These are phyloP conservation scores for Papilio elwesi DNA, from an alignment of 2,888 invertebrate species.

Conservation along the genomic window DNA sequence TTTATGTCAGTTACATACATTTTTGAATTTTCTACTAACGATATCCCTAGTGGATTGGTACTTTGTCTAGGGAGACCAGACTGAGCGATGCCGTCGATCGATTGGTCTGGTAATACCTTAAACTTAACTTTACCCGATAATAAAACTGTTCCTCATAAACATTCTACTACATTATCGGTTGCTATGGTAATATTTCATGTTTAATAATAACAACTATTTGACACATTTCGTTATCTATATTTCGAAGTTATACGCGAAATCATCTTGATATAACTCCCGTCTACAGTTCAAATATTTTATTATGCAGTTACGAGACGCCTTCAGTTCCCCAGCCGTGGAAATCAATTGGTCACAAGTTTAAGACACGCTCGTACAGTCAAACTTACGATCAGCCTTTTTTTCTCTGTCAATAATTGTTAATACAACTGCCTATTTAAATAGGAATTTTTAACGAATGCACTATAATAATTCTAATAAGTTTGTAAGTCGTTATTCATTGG, in stretches of 20 bases:
- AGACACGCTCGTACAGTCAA: conserved; percentile 21
- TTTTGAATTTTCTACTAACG: too few species aligned
- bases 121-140: too few species aligned
- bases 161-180: too few species aligned
- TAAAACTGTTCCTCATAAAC: too few species aligned
- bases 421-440: conserved; percentile 28
- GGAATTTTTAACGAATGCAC: conserved; percentile 4
- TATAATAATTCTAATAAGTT: conserved; percentile 17
- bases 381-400: not conserved
- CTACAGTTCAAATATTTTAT: conserved; percentile 1
- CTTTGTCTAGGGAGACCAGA: too few species aligned
- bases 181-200: too few species aligned
- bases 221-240: too few species aligned
- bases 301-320: not conserved
- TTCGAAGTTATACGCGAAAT: not conserved
- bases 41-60: too few species aligned
- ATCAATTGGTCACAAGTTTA: conserved; percentile 38
- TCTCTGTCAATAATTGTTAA: conserved; percentile 1
- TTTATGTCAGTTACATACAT: too few species aligned
- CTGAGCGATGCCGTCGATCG: too few species aligned
- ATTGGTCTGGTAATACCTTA: too few species aligned
- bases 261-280: not conserved
- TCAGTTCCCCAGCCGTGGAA: conserved; percentile 15
- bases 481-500: not conserved
- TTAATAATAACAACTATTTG: too few species aligned